These are phyloP conservation scores for Lepilemur ruficaudatus DNA, from an alignment of 2,797 vertebrate species.

Conservation along the genomic window DNA sequence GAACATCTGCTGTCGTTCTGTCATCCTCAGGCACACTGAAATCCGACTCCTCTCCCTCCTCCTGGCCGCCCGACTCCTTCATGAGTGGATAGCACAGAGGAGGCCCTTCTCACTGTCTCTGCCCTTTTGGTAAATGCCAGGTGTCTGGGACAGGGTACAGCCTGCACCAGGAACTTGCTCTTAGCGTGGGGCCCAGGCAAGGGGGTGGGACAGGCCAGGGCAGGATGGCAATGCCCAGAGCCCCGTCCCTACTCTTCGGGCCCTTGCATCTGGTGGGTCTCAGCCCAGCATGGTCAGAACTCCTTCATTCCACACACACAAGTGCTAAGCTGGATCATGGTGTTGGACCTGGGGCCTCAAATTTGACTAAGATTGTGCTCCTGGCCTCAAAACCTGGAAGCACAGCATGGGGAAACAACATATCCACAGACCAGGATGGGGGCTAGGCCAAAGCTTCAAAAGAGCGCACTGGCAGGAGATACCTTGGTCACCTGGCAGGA, in stretches of 20 bases:
- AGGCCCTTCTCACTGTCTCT: conserved; percentile 58
- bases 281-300: neutral
- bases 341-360: neutral
- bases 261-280: neutral
- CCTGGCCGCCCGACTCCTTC: neutral
- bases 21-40: conserved; percentile 64
- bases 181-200: neutral
- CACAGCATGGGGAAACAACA: neutral
- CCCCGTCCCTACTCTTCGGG: neutral
- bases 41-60: conserved; percentile 48
- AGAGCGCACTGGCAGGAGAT: neutral
- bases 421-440: neutral
- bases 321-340: neutral
- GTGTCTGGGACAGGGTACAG: conserved; percentile 65
- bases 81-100: conserved; percentile 44
- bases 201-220: neutral
- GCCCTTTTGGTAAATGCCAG: conserved; percentile 78
- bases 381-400: neutral
- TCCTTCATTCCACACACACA: neutral
- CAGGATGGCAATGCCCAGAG: neutral
- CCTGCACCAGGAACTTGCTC: conserved; percentile 62
- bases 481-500: neutral
- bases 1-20: neutral
- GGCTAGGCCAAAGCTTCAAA: neutral
- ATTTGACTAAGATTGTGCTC: neutral